Base-by-base conservation (phyloP, 1,140 invertebrate genomes). In the Heliconius eleuchia region DNA sequence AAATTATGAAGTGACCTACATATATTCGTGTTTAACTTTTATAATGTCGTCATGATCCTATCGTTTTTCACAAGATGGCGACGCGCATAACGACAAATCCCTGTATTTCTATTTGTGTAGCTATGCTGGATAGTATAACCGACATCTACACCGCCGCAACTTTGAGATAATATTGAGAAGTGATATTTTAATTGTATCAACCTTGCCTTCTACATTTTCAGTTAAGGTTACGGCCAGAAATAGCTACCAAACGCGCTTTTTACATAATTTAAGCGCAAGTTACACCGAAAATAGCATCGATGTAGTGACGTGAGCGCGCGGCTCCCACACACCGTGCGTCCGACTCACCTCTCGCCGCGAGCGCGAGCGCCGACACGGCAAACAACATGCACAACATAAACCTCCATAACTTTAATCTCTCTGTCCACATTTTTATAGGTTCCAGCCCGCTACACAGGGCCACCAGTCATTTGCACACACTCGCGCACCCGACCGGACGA, bases 11-110 rank as follows among this genome's bases (percentile, higher is more conserved):
- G 83, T 88, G 88, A 92, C 87, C 89, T 88, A 66, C 60, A 66
- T 66, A 89, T 85, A 89, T 91, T 78, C 77, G 83, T 88, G 81
- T 87, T 88, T 87, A 87, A 89, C 87, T 90, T 92, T 92, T 90
- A 91, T 94, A 91, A 90, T 89, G 86, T 89, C 90, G 89, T 89
- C 87, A 88, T 82, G 85, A 93, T 94, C 89, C 92, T 94, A 94
- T 94, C 92, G 88, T 93, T 94, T 94, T 94, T 94, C 92, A 94
- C 93, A 94, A 94, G 92, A 94, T 94, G 93, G 93, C 93, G 93
- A 89, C 92, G 88, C 92, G 89, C 86, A 82, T 87, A 92, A 88
- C 89, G 91, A 92, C 92, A 90, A 91, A 92, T 87, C 92, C 93
- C 92, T 92, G 93, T 90, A 92, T 93, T 94, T 94, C 93, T 94